A percentile compares a stretch with the other conserved stretches of the same genome.
Evolutionary conservation across 2,797 vertebrate species (phyloP).

Genomic region (Aplochiton taeniatus): DNA sequence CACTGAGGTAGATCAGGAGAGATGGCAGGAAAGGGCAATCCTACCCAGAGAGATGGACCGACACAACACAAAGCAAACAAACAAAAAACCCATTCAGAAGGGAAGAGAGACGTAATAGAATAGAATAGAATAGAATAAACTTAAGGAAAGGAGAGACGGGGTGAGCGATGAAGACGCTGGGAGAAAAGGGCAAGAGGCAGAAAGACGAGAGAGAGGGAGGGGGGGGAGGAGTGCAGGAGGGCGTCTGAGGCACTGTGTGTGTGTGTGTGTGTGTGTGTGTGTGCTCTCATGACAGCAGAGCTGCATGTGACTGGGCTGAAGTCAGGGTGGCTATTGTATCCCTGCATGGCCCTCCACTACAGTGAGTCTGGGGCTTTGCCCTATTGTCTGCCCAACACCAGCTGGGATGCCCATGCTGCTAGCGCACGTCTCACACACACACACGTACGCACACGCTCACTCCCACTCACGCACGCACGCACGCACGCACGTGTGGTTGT

Average conservation of each 20-base stretch:
- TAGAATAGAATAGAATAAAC: no score
- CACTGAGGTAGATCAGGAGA: no score
- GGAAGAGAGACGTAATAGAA: no score
- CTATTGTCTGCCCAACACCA: constrained; percentile 27
- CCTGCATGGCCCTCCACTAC: neutral
- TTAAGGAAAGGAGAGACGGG: no score
- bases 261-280: neutral
- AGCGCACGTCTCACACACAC: constrained; percentile 6
- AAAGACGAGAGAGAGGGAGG: constrained; percentile 4
- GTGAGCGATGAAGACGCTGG: constrained; percentile 13
- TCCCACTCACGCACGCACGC: constrained; percentile 7
- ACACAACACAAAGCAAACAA: no score
- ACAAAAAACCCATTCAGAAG: no score
- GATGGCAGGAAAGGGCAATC: no score
- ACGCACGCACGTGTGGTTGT: no score
- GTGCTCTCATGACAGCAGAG: constrained; percentile 17
- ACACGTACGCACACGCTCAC: constrained; percentile 19
- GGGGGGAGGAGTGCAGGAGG: neutral
- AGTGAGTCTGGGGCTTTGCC: neutral
- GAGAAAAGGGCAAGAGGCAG: constrained; percentile 19
- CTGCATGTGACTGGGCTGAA: constrained; percentile 3
- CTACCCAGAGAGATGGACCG: no score
- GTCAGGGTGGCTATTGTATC: constrained; percentile 8
- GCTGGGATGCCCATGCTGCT: constrained; percentile 21
- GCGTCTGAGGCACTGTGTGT: neutral